Evolutionary conservation across 2,797 vertebrate species (phyloP).

Genomic region (Sciurus vulgaris): DNA sequence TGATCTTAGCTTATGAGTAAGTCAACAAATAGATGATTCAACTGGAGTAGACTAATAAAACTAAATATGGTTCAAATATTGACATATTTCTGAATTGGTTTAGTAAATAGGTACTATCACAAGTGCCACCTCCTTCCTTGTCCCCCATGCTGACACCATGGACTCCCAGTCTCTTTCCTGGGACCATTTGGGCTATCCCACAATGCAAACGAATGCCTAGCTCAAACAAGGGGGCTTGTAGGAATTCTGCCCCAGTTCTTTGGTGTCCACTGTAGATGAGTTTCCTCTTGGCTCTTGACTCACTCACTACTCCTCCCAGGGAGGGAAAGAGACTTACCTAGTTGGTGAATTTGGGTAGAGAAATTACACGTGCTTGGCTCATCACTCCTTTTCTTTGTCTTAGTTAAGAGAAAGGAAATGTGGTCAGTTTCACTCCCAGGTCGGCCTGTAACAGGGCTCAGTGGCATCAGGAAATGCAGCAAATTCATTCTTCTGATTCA

Average conservation of each 20-base stretch:
- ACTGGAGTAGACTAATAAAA: not conserved
- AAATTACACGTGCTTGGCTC: not conserved
- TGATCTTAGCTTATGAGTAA: not conserved
- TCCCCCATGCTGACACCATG: not conserved
- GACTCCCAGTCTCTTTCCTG: not conserved
- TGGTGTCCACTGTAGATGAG: not conserved
- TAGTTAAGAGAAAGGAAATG: not conserved
- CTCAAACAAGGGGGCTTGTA: not conserved
- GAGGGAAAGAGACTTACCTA: not conserved
- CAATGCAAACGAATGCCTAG: not conserved
- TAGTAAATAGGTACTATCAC: not conserved
- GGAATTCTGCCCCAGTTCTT: not conserved
- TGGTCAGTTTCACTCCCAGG: not conserved
- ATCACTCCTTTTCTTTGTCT: not conserved
- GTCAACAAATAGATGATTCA: not conserved
- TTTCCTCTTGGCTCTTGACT: not conserved
- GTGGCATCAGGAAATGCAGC: not conserved
- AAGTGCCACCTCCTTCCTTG: not conserved
- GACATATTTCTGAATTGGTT: not conserved
- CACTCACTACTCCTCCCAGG: not conserved
- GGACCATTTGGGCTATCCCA: not conserved
- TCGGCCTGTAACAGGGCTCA: not conserved
- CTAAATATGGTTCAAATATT: not conserved
- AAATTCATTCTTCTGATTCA: not conserved
- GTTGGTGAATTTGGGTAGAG: not conserved